Base-by-base conservation (phyloP, 1,140 invertebrate genomes). In the Micrasema minimum region DNA sequence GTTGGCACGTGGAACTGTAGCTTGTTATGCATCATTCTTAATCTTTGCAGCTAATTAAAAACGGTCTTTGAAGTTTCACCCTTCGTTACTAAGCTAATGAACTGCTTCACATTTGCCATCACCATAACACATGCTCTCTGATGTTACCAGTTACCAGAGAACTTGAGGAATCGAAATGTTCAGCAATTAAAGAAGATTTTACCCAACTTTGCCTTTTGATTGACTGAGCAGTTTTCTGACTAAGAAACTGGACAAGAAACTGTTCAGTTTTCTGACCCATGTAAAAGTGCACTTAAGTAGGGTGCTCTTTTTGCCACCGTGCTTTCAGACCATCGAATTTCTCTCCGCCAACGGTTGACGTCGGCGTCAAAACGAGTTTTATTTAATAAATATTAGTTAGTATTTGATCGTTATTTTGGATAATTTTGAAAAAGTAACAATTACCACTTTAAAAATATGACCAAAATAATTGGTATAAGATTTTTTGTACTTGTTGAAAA, bases 11-110 rank as follows among this genome's bases (percentile, higher is more conserved):
- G 35, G 11, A 38, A 14, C 48, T 14, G 16, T 20, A 26, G 23
- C 48, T 53, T 20, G 11, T 45, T 61, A 23, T 69, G 23, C 55
- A n/a, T n/a, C 20, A 31, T 45, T 14, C 57, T 62, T 43, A 62
- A 43, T 38, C 45, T 23, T 26, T 53, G 23, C n/a, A 26, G 48
- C 51, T 66, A 72, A 72, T 72, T 72, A 72, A 72, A 72, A 72
- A 72, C 62, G 38, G 31, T 72, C 65, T 69, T 69, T 69, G 53
- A 62, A 69, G 41, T 31, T 62, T 6, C 35, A 20, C 65, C 50
- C 66, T 16, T 22, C 38, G 37, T 50, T 18, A 48, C 51, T 61
- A 26, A 62, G 55, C 59, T 69, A 69, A 69, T 69, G 67, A 69
- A 69, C 43, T 48, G 38, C 12, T 4, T 57, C 65, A 14, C 50